phyloP scores from a whole-genome alignment of 2,797 vertebrate species.

The Prunella strophiata region DNA sequence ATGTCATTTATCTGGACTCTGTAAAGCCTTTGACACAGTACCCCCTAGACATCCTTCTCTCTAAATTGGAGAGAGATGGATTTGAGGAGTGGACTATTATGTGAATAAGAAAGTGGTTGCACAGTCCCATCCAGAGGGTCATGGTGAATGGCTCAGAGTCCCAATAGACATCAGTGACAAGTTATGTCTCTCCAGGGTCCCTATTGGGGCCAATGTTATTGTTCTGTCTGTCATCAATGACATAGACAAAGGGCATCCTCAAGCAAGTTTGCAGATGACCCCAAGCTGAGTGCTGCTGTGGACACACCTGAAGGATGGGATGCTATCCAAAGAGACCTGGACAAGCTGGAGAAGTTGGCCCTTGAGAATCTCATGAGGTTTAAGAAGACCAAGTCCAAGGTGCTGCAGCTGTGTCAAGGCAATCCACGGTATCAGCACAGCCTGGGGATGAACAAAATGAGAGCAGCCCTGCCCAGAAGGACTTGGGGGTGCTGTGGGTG shows the following conservation, averaged over 20 bases:
- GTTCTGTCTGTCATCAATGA: not conserved
- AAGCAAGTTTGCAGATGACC: not conserved
- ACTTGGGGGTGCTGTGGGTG: not conserved
- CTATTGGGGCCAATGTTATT: rapidly evolving
- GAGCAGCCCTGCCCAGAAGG: not conserved
- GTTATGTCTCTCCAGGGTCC: no score
- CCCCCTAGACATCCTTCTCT: not conserved
- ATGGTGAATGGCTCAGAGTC: not conserved
- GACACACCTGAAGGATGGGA: not conserved
- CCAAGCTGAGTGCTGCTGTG: not conserved
- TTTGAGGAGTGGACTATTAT: not conserved
- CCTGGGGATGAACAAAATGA: rapidly evolving
- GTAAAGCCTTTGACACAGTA: not conserved
- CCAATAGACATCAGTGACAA: not conserved
- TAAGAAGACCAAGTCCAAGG: not conserved
- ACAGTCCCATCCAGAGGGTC: not conserved
- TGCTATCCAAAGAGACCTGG: not conserved
- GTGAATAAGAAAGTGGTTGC: not conserved
- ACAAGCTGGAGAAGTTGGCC: not conserved
- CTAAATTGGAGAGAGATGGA: not conserved
- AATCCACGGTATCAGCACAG: not conserved
- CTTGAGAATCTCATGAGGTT: not conserved
- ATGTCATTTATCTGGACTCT: not conserved
- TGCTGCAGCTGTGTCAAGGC: rapidly evolving
- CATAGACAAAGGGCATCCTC: not conserved